Conservation (phyloP, 2,113 vertebrate species). For the Rhea americana region DNA sequence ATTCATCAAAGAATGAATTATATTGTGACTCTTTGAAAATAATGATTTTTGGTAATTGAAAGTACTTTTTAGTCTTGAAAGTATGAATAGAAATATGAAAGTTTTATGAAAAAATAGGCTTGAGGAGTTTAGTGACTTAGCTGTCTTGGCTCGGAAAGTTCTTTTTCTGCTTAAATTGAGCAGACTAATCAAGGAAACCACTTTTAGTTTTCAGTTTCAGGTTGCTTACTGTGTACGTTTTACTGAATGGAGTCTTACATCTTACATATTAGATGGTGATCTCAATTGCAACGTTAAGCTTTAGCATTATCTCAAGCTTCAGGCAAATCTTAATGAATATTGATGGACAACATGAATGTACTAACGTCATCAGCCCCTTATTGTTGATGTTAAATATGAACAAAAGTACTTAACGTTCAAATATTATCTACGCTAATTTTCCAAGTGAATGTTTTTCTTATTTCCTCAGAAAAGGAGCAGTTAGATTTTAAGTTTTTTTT, state of each 20-base stretch:
- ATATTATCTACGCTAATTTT: neutral
- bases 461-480: neutral
- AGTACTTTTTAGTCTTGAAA: neutral
- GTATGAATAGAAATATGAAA: no score
- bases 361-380: neutral
- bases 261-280: neutral
- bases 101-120: neutral
- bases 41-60: neutral
- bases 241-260: neutral
- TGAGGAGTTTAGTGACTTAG: neutral
- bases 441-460: neutral
- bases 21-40: neutral
- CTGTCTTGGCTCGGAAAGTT: neutral
- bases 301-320: neutral
- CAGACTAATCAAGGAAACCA: neutral
- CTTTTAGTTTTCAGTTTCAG: neutral
- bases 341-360: neutral
- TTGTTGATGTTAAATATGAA: neutral
- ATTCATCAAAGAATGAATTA: neutral
- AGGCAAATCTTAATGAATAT: neutral
- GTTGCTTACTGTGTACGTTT: neutral
- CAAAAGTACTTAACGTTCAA: neutral
- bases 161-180: neutral
- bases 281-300: neutral
- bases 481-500: neutral